These are phyloP conservation scores for Rotaria macrura DNA, from an alignment of 2,888 invertebrate species.

Conservation along the genomic window DNA sequence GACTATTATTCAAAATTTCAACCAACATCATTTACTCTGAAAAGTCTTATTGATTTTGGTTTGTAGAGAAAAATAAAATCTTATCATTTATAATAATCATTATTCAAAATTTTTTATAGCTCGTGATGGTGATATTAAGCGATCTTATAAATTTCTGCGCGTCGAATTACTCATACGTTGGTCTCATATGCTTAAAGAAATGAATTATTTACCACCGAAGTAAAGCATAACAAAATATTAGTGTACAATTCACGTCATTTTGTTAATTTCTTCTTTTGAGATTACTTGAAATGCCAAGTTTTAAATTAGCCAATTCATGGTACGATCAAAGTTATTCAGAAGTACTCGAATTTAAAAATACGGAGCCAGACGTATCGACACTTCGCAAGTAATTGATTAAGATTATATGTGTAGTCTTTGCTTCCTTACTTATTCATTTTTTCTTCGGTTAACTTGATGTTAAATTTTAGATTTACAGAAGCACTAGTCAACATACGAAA, in stretches of 20 bases:
- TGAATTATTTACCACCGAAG: slow-evolving; percentile 58
- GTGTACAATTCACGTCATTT: not conserved
- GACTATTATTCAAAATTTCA: slow-evolving; percentile 31
- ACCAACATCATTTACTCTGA: slow-evolving; percentile 28
- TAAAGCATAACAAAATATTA: not conserved
- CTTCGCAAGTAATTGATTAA: slow-evolving; percentile 5
- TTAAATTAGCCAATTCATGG: not conserved
- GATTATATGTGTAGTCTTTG: too few species aligned
- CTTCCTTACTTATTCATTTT: too few species aligned
- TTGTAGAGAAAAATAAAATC: not conserved
- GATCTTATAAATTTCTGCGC: slow-evolving; percentile 80
- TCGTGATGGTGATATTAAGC: not conserved
- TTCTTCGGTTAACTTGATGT: not conserved
- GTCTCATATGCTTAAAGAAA: slow-evolving; percentile 46
- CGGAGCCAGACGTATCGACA: slow-evolving; percentile 23
- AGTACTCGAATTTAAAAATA: slow-evolving; percentile 62
- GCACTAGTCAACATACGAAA: slow-evolving; percentile 81
- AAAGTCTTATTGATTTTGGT: slow-evolving; percentile 7
- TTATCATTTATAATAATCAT: not conserved
- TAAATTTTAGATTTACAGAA: slow-evolving; percentile 65
- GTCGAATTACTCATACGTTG: slow-evolving; percentile 65
- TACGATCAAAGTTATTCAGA: not conserved
- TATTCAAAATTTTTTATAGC: not conserved
- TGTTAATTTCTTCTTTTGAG: not conserved
- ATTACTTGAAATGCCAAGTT: slow-evolving; percentile 16